Evolutionary conservation across 1,140 invertebrate genomes (phyloP).

Genomic region (Trichomalopsis sarcophagae): DNA sequence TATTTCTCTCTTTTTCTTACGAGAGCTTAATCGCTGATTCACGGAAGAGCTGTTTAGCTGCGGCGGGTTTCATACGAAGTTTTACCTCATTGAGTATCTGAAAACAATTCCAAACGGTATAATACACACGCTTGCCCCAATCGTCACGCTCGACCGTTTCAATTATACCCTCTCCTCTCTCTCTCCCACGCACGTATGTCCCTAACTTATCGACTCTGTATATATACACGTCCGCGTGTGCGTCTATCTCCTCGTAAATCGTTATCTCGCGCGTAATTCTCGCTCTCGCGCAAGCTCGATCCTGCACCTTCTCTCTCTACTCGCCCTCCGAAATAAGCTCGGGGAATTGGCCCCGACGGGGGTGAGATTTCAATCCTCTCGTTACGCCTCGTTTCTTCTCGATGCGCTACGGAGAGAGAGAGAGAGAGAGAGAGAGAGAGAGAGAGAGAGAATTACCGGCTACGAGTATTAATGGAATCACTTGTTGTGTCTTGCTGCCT

Average conservation of each 20-base stretch:
- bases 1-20: neutral
- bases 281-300: neutral
- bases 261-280: constrained; percentile 32
- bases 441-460: constrained; percentile 37
- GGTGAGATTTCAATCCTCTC: constrained; percentile 49
- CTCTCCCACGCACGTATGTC: neutral
- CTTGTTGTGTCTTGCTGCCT: constrained; percentile 34
- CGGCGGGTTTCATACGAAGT: neutral
- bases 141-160: neutral
- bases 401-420: neutral
- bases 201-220: constrained; percentile 27
- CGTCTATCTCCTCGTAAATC: constrained; percentile 9
- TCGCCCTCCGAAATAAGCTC: constrained; percentile 34
- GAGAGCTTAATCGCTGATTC: neutral
- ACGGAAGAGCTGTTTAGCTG: neutral
- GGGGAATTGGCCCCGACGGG: constrained; percentile 45
- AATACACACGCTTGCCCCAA: neutral
- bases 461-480: constrained; percentile 45
- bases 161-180: neutral
- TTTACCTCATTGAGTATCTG: no score
- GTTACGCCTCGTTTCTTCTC: constrained; percentile 50
- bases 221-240: neutral
- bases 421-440: no score
- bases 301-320: neutral
- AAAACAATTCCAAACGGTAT: no score